Conservation (phyloP, 2,888 invertebrate genomes). For the Limnephilus lunatus region DNA sequence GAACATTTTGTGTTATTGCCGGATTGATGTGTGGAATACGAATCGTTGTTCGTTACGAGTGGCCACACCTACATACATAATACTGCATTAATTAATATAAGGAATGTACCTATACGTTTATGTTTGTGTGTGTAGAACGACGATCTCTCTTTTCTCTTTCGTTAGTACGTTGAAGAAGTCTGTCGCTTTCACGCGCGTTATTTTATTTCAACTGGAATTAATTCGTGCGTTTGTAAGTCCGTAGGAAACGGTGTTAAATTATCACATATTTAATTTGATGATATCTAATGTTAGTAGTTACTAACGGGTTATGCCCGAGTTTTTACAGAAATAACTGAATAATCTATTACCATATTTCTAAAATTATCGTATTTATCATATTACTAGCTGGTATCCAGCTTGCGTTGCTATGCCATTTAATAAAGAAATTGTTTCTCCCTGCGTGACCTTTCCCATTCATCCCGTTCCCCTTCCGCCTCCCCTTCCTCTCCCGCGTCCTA, state of each 20-base stretch:
- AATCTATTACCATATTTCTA: background rate
- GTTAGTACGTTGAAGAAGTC: conserved; percentile 14
- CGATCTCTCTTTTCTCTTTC: conserved; percentile 34
- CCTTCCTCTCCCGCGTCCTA: too few relatives aligned
- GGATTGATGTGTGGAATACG: background rate
- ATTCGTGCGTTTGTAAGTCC: background rate
- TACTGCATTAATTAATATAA: background rate
- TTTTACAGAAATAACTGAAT: background rate
- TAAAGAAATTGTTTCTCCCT: too few relatives aligned
- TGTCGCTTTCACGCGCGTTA: conserved; percentile 11
- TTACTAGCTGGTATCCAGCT: too few relatives aligned
- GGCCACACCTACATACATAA: background rate
- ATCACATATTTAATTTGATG: background rate
- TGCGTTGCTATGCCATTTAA: too few relatives aligned
- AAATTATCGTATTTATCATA: too few relatives aligned
- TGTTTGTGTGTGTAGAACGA: background rate
- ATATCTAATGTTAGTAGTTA: background rate
- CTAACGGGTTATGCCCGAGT: background rate
- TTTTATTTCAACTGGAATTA: background rate
- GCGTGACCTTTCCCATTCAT: too few relatives aligned
- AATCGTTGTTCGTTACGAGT: background rate
- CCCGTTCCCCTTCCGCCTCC: too few relatives aligned
- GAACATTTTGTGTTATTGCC: background rate
- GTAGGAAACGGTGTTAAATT: background rate
- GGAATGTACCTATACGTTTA: background rate